Conservation (phyloP, 2,888 invertebrate genomes). For the Trichogramma dendrolimi region DNA sequence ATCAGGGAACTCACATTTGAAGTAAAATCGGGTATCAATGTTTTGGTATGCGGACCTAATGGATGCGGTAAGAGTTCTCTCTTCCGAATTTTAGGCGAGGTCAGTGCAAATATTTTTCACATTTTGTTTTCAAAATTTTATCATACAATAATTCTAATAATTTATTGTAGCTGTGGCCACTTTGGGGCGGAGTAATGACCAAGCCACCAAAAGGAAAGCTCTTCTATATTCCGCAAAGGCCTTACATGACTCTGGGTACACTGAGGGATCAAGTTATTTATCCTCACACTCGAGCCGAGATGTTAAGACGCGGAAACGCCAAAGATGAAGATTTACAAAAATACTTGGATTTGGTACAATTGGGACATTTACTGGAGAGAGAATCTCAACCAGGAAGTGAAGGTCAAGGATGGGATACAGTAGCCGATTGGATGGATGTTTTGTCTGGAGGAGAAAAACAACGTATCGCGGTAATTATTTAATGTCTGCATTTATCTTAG, state of each 20-base stretch:
- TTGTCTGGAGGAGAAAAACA: conserved; percentile 98
- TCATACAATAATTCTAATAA: conserved; percentile 7
- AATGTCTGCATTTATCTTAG: conserved; percentile 7
- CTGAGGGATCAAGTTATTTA: conserved; percentile 93
- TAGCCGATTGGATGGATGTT: conserved; percentile 98
- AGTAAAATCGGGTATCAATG: conserved; percentile 92
- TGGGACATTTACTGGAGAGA: conserved; percentile 76
- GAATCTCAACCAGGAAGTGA: conserved; percentile 58
- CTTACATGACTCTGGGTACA: conserved; percentile 96
- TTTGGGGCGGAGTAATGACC: conserved; percentile 87
- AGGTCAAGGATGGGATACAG: conserved; percentile 78
- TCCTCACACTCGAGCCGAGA: conserved; percentile 86
- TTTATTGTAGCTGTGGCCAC: conserved; percentile 77
- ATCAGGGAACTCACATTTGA: conserved; percentile 85
- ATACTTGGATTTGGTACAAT: conserved; percentile 77
- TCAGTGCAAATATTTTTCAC: conserved; percentile 35
- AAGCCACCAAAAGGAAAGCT: conserved; percentile 94
- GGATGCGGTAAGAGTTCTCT: conserved; percentile 97
- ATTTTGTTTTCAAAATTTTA: background rate
- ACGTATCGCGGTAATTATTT: conserved; percentile 72
- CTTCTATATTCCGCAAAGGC: conserved; percentile 95
- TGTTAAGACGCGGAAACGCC: conserved; percentile 69
- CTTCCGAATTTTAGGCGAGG: conserved; percentile 91
- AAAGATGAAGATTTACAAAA: conserved; percentile 71
- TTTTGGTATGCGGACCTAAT: conserved; percentile 97